Conservation (phyloP, 2,888 invertebrate genomes). For the Anarsia innoxiella region DNA sequence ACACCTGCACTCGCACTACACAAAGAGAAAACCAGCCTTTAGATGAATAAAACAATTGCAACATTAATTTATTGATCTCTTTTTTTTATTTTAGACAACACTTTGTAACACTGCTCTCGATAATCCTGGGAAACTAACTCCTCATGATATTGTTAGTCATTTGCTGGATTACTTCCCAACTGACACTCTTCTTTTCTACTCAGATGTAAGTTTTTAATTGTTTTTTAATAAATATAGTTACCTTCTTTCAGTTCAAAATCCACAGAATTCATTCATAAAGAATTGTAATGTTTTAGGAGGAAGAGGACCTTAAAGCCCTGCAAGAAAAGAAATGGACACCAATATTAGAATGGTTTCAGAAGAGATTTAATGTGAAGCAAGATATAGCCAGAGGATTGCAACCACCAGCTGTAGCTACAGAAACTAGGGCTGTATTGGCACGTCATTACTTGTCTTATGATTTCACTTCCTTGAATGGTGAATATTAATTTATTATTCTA, state of each 20-base stretch:
- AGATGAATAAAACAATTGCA: too few species aligned
- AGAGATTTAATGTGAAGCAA: constrained; percentile 83
- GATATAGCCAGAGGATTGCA: constrained; percentile 82
- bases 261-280: too few species aligned
- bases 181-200: constrained; percentile 87
- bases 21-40: too few species aligned
- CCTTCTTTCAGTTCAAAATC: too few species aligned
- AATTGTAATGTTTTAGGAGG: constrained; percentile 80
- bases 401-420: constrained; percentile 78
- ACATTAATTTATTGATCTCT: too few species aligned
- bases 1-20: too few species aligned
- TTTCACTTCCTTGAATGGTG: constrained; percentile 89
- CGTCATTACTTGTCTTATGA: constrained; percentile 88
- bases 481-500: not conserved
- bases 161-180: constrained; percentile 87
- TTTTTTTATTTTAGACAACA: constrained; percentile 87
- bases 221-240: too few species aligned
- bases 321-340: constrained; percentile 93
- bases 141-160: constrained; percentile 84
- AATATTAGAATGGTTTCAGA: constrained; percentile 90
- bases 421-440: constrained; percentile 80
- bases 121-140: constrained; percentile 89
- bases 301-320: constrained; percentile 82
- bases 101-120: constrained; percentile 93
- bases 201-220: constrained; percentile 77